These are phyloP conservation scores for Poicephalus gulielmi DNA, from an alignment of 2,113 vertebrate species.

Conservation along the genomic window DNA sequence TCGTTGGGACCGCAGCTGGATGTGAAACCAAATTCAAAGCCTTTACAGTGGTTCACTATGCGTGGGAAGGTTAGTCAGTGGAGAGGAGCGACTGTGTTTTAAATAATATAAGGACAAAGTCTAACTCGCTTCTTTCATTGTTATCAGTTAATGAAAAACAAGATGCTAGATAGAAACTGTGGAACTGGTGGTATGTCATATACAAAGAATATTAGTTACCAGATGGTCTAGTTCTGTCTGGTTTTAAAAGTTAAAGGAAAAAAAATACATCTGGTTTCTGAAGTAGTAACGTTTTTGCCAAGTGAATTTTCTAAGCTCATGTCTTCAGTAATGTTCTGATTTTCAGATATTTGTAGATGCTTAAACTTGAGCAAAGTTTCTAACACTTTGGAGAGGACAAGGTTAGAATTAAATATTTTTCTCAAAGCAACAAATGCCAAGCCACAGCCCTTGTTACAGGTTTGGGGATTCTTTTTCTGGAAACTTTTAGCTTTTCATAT, in stretches of 20 bases:
- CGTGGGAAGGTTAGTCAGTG: rapidly evolving
- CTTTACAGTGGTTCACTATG: neutral
- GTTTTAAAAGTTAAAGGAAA: neutral
- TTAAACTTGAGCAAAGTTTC: neutral
- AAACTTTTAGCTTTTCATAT: neutral
- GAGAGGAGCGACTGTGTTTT: neutral
- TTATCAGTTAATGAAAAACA: neutral
- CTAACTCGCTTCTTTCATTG: neutral
- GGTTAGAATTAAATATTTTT: neutral
- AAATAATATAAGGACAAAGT: neutral
- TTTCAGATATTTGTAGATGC: neutral
- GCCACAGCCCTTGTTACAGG: neutral
- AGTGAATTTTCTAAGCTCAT: neutral
- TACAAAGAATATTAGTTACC: neutral
- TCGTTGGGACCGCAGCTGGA: neutral
- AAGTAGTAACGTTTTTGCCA: neutral
- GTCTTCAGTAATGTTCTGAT: neutral
- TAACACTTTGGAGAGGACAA: neutral
- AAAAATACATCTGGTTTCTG: neutral
- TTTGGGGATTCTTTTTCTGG: neutral
- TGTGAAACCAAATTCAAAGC: neutral
- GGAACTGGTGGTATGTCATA: neutral
- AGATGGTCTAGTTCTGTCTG: neutral
- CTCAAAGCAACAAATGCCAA: neutral
- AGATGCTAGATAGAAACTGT: neutral